These are phyloP conservation scores for Lypha dubia DNA, from an alignment of 2,888 invertebrate species.

Conservation along the genomic window DNA sequence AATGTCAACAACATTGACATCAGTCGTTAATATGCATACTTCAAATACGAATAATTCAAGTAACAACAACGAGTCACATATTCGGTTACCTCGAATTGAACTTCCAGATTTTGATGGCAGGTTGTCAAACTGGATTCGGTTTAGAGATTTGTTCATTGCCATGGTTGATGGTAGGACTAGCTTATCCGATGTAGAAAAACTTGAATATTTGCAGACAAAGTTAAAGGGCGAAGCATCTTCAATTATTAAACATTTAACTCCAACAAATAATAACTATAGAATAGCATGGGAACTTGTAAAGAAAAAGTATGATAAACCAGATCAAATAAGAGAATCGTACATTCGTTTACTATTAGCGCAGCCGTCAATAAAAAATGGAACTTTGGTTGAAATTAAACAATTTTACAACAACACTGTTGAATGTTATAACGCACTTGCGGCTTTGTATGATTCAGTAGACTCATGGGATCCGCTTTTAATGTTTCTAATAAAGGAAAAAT, in stretches of 20 bases:
- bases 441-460: conserved; percentile 44
- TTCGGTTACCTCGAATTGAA: too few species aligned
- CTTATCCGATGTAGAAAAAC: conserved; percentile 60
- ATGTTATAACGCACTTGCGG: conserved; percentile 52
- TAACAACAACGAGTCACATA: too few species aligned
- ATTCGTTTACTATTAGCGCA: neutral
- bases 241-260: conserved; percentile 51
- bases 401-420: conserved; percentile 59
- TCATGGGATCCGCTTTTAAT: too few species aligned
- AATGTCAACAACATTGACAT: too few species aligned
- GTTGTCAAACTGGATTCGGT: conserved; percentile 26
- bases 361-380: too few species aligned
- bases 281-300: conserved; percentile 24
- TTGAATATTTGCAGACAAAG: conserved; percentile 61
- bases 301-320: conserved; percentile 19
- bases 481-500: conserved; percentile 55
- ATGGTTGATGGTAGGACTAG: conserved; percentile 52
- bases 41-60: too few species aligned
- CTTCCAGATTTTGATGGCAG: too few species aligned
- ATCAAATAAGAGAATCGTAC: neutral
- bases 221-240: conserved; percentile 58
- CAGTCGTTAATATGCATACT: too few species aligned
- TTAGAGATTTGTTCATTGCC: conserved; percentile 51
- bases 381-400: conserved; percentile 40
- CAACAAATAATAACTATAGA: conserved; percentile 46